phyloP scores from a whole-genome alignment of 2,888 invertebrate genomes.

The Glaucopsyche alexis region DNA sequence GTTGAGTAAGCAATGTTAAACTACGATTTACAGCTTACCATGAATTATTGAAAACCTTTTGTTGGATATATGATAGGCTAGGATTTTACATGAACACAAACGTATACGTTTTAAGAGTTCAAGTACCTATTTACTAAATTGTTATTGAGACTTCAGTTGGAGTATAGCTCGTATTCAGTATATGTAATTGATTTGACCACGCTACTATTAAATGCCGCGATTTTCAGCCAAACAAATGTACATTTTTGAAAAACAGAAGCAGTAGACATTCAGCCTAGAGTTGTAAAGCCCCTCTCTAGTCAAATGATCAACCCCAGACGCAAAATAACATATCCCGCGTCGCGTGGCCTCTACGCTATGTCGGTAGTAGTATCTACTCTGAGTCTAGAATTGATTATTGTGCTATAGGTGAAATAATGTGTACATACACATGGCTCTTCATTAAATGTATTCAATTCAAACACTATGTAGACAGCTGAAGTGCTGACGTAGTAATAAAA shows the following conservation, averaged over 20 bases:
- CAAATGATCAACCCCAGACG: too few species aligned
- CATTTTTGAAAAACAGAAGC: neutral
- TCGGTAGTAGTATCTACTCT: too few species aligned
- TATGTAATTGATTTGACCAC: constrained; percentile 18
- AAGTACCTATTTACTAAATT: constrained; percentile 9
- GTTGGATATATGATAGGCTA: neutral
- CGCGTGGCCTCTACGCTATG: too few species aligned
- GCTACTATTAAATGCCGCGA: neutral
- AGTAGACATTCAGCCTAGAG: neutral
- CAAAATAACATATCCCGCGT: too few species aligned
- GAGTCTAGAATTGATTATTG: too few species aligned
- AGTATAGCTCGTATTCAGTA: constrained; percentile 1
- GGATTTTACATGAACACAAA: constrained; percentile 1
- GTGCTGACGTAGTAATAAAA: neutral
- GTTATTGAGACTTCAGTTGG: constrained; percentile 1
- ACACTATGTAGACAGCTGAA: neutral
- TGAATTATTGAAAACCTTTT: neutral
- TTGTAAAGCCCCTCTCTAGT: neutral
- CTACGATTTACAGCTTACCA: neutral
- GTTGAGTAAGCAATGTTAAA: neutral
- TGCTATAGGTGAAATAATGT: too few species aligned
- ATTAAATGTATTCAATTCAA: neutral
- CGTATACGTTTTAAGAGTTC: constrained; percentile 7
- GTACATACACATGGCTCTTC: too few species aligned
- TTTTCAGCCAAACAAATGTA: neutral